These are phyloP conservation scores for Scolopax rusticola DNA, from an alignment of 2,797 vertebrate species.

Conservation along the genomic window DNA sequence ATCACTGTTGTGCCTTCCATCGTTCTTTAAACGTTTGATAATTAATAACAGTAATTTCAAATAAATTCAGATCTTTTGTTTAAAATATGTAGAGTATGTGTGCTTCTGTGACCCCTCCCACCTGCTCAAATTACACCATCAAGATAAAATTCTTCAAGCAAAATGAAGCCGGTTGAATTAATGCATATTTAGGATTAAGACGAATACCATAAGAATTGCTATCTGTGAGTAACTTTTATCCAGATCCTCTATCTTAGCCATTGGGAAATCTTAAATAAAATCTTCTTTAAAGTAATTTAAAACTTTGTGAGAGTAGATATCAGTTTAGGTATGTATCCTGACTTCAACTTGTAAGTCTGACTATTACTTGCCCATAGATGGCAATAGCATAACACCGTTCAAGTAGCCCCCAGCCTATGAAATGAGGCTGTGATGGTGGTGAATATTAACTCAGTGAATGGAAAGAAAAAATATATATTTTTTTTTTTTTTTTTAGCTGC, in stretches of 20 bases:
- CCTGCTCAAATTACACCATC: neutral
- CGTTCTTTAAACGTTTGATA: neutral
- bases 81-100: neutral
- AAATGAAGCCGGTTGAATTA: neutral
- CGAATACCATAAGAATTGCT: neutral
- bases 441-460: neutral
- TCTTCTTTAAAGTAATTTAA: neutral
- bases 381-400: constrained; percentile 35
- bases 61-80: neutral
- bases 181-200: neutral
- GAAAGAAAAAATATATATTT: neutral
- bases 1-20: neutral
- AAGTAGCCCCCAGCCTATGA: neutral
- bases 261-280: neutral
- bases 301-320: neutral
- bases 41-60: neutral
- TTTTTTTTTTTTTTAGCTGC: neutral
- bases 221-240: neutral
- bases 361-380: constrained; percentile 51
- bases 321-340: neutral
- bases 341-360: neutral
- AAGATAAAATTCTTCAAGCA: neutral
- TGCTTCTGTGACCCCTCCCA: neutral
- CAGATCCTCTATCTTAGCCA: neutral
- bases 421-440: neutral